These are phyloP conservation scores for Eretmocerus hayati DNA, from an alignment of 2,888 invertebrate genomes.

Conservation along the genomic window DNA sequence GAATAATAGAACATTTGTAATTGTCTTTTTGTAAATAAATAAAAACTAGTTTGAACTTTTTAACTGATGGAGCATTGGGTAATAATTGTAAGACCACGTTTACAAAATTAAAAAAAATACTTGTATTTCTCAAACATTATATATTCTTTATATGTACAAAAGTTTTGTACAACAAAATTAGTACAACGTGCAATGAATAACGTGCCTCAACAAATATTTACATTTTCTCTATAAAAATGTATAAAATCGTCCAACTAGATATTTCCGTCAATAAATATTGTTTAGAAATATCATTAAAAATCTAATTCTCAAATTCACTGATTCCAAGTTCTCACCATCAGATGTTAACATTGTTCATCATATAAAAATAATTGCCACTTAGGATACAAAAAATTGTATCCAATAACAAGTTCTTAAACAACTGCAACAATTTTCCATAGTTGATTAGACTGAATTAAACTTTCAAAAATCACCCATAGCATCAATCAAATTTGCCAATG, in stretches of 20 bases:
- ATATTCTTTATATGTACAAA: slow-evolving; percentile 15
- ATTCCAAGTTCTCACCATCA: no score
- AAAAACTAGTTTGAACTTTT: no score
- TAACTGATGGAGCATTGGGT: no score
- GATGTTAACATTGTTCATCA: no score
- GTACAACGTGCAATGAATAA: slow-evolving; percentile 6
- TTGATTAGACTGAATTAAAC: slow-evolving; percentile 1
- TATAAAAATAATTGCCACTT: no score
- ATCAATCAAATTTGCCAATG: slow-evolving; percentile 77
- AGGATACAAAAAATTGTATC: no score
- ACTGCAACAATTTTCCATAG: slow-evolving; percentile 4
- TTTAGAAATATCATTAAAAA: slow-evolving; percentile 9
- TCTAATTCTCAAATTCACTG: no score
- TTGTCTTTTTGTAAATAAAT: no score
- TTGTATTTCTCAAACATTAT: slow-evolving; percentile 13
- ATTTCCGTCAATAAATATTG: slow-evolving; percentile 12
- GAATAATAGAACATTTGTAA: no score
- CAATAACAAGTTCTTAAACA: no score
- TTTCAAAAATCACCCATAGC: slow-evolving; percentile 65
- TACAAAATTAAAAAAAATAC: slow-evolving; percentile 15
- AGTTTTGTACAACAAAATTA: slow-evolving; percentile 10
- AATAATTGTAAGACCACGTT: no score
- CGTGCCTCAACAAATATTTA: slow-evolving; percentile 16
- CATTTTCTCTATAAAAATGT: slow-evolving; percentile 13
- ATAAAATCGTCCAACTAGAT: not conserved